These are phyloP conservation scores for Euwallacea similis DNA, from an alignment of 1,140 invertebrate species.

Conservation along the genomic window DNA sequence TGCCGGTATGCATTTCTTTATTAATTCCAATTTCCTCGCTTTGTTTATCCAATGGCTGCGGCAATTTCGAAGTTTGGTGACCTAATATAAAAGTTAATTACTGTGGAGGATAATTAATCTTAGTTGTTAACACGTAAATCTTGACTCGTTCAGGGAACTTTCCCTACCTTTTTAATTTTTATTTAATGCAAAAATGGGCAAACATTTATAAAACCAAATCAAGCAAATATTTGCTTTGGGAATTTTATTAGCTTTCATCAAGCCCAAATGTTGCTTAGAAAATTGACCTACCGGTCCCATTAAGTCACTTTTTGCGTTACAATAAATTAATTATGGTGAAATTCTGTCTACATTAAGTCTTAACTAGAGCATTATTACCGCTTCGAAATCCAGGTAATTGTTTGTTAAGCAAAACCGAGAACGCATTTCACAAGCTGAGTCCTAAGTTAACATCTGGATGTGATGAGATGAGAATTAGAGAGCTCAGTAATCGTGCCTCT, in stretches of 20 bases:
- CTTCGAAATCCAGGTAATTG: constrained; percentile 3
- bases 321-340: background rate
- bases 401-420: background rate
- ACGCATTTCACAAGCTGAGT: background rate
- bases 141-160: background rate
- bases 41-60: background rate
- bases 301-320: background rate
- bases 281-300: background rate
- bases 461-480: background rate
- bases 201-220: background rate
- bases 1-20: background rate
- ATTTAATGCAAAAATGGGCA: background rate
- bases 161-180: background rate
- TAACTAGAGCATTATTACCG: background rate
- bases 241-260: background rate
- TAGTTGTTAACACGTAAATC: constrained; percentile 7
- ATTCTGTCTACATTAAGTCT: background rate
- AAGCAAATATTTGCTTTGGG: background rate
- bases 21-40: background rate
- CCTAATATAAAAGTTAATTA: constrained; percentile 4
- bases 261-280: background rate
- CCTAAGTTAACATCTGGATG: constrained; percentile 5
- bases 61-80: background rate
- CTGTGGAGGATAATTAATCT: constrained; percentile 4
- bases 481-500: background rate